Evolutionary conservation across 2,113 vertebrate species (phyloP), one percentile per base, ranked within the genome.

Genomic region (Erinaceus europaeus): DNA sequence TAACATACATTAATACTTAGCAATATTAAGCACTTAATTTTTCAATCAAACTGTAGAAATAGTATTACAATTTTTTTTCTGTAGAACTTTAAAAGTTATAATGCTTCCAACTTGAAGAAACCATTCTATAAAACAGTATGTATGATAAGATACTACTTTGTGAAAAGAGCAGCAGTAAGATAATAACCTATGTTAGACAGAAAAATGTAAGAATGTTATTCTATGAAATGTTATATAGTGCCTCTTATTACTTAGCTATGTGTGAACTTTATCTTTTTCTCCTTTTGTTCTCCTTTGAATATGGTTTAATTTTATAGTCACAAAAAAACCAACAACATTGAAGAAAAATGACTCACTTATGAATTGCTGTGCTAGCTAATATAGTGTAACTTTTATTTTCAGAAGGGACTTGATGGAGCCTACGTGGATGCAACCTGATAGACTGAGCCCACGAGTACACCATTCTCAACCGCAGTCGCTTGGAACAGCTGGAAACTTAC

Each of bases 381-480:
- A 18, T 59, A 40, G n/a, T 86, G 9, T 94, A 72, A 75, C 55
- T 95, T 88, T 86, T 6, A 52, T 93, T 92, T 96, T 44, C 95
- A 99, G 99, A 95, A 97, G 89, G 25, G 97, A 98, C 88, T 75
- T 97, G 73, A 94, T 96, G 88, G 97, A 98, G 53, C 84, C 97
- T 27, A 86, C 96, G 0, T 97, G 97, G 96, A 96, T 98, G 81
- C 98, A 97, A 29, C 96, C 98, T 57, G 98, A 98, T 69, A 97
- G 91, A 48, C 67, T 98, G 86, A 97, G 96, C 79, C 97, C 98
- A 23, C 90, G 94, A 92, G 77, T 89, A 20, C 95, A 95, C 18
- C 83, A 94, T 36, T 72, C 96, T 88, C 95, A 92, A 8, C 34
- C 96, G 2, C 95, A 94, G 14, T 18, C 55, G 9, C 55, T 75